These are phyloP conservation scores for Morinoia aosen DNA, from an alignment of 2,888 invertebrate genomes.

Conservation along the genomic window DNA sequence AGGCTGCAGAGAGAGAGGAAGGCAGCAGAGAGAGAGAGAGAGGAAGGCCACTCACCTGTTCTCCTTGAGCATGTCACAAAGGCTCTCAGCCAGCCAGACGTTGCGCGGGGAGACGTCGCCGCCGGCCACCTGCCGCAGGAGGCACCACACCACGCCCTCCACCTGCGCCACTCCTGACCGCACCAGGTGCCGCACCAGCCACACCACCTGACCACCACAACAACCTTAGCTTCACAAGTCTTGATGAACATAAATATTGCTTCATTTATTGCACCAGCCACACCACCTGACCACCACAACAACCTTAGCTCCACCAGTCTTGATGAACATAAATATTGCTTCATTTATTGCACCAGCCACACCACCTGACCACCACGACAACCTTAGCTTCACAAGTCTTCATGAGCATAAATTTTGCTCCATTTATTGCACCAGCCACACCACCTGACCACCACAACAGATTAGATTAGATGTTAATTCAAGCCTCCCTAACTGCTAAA, in stretches of 20 bases:
- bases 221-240: not conserved
- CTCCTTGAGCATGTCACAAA: slow-evolving; percentile 92
- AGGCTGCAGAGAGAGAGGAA: too few species aligned
- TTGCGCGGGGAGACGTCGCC: slow-evolving; percentile 91
- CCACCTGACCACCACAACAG: slow-evolving; percentile 27
- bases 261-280: too few species aligned
- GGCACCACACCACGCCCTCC: slow-evolving; percentile 90
- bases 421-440: too few species aligned
- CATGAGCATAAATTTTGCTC: not conserved
- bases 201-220: slow-evolving; percentile 76
- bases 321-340: slow-evolving; percentile 75
- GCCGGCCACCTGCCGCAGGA: slow-evolving; percentile 94
- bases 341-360: slow-evolving; percentile 82
- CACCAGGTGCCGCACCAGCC: slow-evolving; percentile 83
- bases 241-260: not conserved
- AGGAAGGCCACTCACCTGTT: slow-evolving; percentile 73
- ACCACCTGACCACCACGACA: slow-evolving; percentile 74
- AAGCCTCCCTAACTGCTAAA: too few species aligned
- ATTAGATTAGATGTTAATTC: too few species aligned
- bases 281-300: slow-evolving; percentile 71
- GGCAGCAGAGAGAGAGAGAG: too few species aligned
- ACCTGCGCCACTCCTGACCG: slow-evolving; percentile 88
- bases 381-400: not conserved
- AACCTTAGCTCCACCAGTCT: slow-evolving; percentile 77
- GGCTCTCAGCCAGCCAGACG: slow-evolving; percentile 88